These are phyloP conservation scores for Drosophila falleni DNA, from an alignment of 2,888 invertebrate species.

Conservation along the genomic window DNA sequence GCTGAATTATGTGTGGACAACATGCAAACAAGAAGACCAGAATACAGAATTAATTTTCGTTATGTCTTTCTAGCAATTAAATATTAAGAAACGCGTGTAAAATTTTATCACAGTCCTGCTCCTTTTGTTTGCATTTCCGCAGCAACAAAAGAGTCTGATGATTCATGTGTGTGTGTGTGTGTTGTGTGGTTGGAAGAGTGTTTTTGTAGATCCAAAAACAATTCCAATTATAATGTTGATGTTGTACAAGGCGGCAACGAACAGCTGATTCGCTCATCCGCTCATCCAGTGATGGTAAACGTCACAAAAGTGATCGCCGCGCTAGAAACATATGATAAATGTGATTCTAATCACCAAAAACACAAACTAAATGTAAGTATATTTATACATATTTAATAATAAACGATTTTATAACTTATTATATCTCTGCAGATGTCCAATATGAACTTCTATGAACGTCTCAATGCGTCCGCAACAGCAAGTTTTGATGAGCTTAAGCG, in stretches of 20 bases:
- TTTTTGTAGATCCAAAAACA: slow-evolving; percentile 14
- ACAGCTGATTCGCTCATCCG: slow-evolving; percentile 55
- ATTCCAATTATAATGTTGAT: slow-evolving; percentile 33
- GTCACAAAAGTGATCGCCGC: slow-evolving; percentile 5
- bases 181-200: neutral
- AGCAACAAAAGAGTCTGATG: slow-evolving; percentile 37
- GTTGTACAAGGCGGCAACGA: slow-evolving; percentile 39
- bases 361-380: slow-evolving; percentile 63
- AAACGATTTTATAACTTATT: slow-evolving; percentile 32
- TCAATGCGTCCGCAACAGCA: slow-evolving; percentile 73
- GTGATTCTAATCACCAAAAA: slow-evolving; percentile 10
- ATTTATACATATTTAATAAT: slow-evolving; percentile 15
- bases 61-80: slow-evolving; percentile 1
- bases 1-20: slow-evolving; percentile 41
- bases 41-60: slow-evolving; percentile 24
- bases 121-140: slow-evolving; percentile 51
- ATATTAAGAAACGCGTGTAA: slow-evolving; percentile 17
- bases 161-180: neutral
- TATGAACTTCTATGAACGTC: slow-evolving; percentile 83
- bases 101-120: slow-evolving; percentile 39
- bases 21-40: slow-evolving; percentile 41
- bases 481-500: slow-evolving; percentile 81
- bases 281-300: slow-evolving; percentile 53
- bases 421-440: slow-evolving; percentile 65
- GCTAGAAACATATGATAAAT: slow-evolving; percentile 13